Base-by-base conservation (phyloP, 1,140 invertebrate species). In the Tribolium castaneum region DNA sequence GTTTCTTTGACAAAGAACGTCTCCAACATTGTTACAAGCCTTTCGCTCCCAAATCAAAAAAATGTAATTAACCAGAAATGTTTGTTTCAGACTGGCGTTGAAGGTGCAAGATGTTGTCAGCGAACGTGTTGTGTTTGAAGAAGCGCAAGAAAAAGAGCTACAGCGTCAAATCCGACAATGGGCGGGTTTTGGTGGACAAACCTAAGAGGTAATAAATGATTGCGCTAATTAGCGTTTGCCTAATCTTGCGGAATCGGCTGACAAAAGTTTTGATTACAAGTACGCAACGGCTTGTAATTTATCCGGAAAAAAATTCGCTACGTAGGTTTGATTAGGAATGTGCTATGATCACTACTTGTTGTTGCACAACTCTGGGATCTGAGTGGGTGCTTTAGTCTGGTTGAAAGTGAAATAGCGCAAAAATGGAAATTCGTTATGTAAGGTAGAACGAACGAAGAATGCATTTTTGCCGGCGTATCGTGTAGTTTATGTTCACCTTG, bases 111-210 rank as follows among this genome's bases (percentile, higher is more conserved):
- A 84, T 84, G 83, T 70, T 84, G 71, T 76, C 81, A 13, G 77
- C 83, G 1, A 84, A 83, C 54, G 83, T 84, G 16, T 52, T 84
- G 52, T 84, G 83, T 75, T 71, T 84, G 54, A 84, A 84, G 70
- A 84, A 83, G 52, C 80, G 80, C 34, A 84, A 84, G 74, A 84
- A 84, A 62, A 76, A 76, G 52, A 82, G 78, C 45, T 84, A 83
- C 62, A 79, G 71, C 77, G 39, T 84, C 9, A 71, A 62, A 12
- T 39, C 73, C 9, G 70, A 76, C 10, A 70, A 80, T 76, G 45
- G 6, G 6, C 9, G 45, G 3, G 25, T 5, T 70, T 50, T 16
- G 7, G 14, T 35, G 45, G 49, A 76, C 6, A 76, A 51, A 14
- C 22, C 19, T 12, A 52, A 66, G 34, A 66, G 49, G 71, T 73